Evolutionary conservation across 2,888 invertebrate genomes (phyloP), one percentile per base, ranked within the genome.

Genomic region (Athrips mouffetella): DNA sequence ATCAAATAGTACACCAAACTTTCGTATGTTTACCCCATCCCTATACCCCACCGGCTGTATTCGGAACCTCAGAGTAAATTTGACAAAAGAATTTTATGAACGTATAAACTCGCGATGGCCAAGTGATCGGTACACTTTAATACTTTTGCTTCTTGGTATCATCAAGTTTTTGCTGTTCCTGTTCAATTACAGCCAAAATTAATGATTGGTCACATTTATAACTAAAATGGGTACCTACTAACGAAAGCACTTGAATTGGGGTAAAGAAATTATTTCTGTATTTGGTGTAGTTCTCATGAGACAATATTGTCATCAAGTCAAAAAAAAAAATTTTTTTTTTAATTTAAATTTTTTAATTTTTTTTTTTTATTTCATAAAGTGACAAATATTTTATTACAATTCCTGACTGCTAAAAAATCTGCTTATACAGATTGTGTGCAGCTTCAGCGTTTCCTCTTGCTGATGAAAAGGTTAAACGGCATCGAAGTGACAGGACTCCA

Each of bases 11-110:
- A 10, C 16, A n/a, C 3, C 23, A 10, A 5, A 23, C n/a, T 29
- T 27, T 42, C 29, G 27, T 13, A 42, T 42, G 15, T 18, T 8
- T 8, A 3, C 29, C 5, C 35, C 3, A 16, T 10, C 23, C 21
- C 27, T n/a, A 20, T 7, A 6, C 25, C 75, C 78, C 73, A 69
- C 77, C 76, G 21, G 11, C 37, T 37, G 37, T 76, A 76, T 77
- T 70, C 72, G 76, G 79, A 77, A 68, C 76, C 70, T 67, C 79
- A 73, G 68, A 74, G 83, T 83, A 84, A 85, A 85, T 86, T 86
- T 85, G 85, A 86, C 85, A 86, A 83, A 85, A 80, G 85, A 75
- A 87, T 86, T 81, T 86, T 81, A 84, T 77, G 83, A 86, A 84
- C 84, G 85, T 81, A 86, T 85, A 84, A 79, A 83, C 78, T 80